These are phyloP conservation scores for Agrypnia vestita DNA, from an alignment of 1,140 invertebrate species.

Conservation along the genomic window DNA sequence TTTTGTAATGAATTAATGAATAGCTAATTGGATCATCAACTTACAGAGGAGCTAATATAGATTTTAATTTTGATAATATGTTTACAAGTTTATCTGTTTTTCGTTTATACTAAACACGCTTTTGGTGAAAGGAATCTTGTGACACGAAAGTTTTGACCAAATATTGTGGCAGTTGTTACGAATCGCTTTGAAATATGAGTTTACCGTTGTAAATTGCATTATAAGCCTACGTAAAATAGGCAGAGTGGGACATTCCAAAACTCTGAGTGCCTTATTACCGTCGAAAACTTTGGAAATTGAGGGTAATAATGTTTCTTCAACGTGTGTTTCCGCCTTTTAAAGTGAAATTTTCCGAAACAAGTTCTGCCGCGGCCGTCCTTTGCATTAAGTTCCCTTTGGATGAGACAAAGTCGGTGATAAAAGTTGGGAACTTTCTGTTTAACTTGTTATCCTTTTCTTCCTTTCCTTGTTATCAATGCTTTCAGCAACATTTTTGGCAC, in stretches of 20 bases:
- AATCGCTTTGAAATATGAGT: constrained; percentile 45
- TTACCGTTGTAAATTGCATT: constrained; percentile 43
- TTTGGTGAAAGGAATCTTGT: too few species aligned
- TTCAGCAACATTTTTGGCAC: neutral
- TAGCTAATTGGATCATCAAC: too few species aligned
- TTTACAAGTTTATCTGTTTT: too few species aligned
- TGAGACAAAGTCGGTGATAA: constrained; percentile 48
- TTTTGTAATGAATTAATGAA: too few species aligned
- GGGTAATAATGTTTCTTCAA: constrained; percentile 48
- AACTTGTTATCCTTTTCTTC: constrained; percentile 38
- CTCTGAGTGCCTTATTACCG: constrained; percentile 47
- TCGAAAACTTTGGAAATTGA: constrained; percentile 46
- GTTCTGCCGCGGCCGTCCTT: constrained; percentile 42
- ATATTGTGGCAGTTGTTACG: constrained; percentile 35
- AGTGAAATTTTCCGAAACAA: constrained; percentile 47
- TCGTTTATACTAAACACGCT: too few species aligned
- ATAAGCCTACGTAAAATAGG: constrained; percentile 28
- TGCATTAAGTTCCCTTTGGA: constrained; percentile 48
- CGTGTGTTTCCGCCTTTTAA: constrained; percentile 47
- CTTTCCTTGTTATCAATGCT: constrained; percentile 49
- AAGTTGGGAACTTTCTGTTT: constrained; percentile 46
- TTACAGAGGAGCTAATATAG: too few species aligned
- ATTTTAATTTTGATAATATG: too few species aligned
- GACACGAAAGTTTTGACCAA: constrained; percentile 12
- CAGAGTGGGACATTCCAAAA: constrained; percentile 38